Conservation (phyloP, 2,888 invertebrate species). For the Creontiades dilutus region DNA sequence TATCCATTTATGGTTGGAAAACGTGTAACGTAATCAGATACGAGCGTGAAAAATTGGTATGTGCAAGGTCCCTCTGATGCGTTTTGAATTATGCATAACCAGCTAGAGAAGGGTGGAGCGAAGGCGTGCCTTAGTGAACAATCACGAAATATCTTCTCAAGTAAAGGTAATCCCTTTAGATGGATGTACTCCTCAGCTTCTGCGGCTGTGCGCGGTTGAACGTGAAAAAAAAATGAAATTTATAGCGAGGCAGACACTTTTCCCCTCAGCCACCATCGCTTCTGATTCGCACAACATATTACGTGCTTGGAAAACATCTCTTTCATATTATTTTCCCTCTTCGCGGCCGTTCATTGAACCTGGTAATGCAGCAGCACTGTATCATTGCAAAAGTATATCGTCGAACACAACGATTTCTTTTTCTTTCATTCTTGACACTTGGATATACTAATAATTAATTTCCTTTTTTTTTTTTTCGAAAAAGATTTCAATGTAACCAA, state of each 20-base stretch:
- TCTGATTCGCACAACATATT: slow-evolving; percentile 32
- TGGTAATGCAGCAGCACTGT: background rate
- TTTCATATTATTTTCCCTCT: background rate
- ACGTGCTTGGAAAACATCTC: slow-evolving; percentile 14
- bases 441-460: too few species aligned
- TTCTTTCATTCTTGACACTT: too few species aligned
- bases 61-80: background rate
- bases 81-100: slow-evolving; percentile 24
- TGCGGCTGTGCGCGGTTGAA: slow-evolving; percentile 1
- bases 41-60: slow-evolving; percentile 7
- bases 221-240: slow-evolving; percentile 29
- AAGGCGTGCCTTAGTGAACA: slow-evolving; percentile 10
- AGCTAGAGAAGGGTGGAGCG: background rate
- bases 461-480: too few species aligned
- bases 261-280: slow-evolving; percentile 2
- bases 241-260: slow-evolving; percentile 14
- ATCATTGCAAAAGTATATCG: too few species aligned
- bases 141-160: slow-evolving; percentile 22
- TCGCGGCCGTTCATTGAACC: background rate
- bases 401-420: too few species aligned
- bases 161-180: slow-evolving; percentile 27
- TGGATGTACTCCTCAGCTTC: background rate
- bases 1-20: background rate
- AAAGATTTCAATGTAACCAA: too few species aligned
- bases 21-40: background rate